Conservation (phyloP, 2,888 invertebrate species). For the Orthonychiurus folsomi region DNA sequence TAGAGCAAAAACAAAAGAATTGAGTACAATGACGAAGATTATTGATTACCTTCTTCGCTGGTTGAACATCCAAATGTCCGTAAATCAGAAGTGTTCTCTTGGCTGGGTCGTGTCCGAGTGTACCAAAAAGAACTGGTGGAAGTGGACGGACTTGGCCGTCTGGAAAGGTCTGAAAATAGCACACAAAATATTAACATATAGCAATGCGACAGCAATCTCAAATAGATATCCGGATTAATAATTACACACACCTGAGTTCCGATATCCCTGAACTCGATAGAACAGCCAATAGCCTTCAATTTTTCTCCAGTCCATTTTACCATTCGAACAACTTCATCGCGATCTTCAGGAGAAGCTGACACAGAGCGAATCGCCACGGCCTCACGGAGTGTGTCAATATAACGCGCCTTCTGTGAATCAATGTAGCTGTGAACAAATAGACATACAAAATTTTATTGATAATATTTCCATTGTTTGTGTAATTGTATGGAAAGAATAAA, state of each 20-base stretch:
- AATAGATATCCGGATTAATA: not conserved
- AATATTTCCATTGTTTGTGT: too few relatives aligned
- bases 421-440: constrained; percentile 61
- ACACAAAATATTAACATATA: not conserved
- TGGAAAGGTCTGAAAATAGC: constrained; percentile 48
- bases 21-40: constrained; percentile 8
- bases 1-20: not conserved
- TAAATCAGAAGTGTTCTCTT: constrained; percentile 93
- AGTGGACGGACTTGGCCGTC: constrained; percentile 64
- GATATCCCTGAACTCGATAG: constrained; percentile 62
- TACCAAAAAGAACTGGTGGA: constrained; percentile 76
- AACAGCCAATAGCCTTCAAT: constrained; percentile 61
- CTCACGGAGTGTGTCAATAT: constrained; percentile 67
- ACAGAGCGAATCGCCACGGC: constrained; percentile 90
- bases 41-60: constrained; percentile 62
- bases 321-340: constrained; percentile 75
- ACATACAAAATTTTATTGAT: too few relatives aligned
- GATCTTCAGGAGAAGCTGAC: constrained; percentile 77
- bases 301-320: constrained; percentile 67
- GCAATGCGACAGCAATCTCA: not conserved
- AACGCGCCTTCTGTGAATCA: constrained; percentile 64
- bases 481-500: too few relatives aligned
- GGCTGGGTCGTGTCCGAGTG: constrained; percentile 65
- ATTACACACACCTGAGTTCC: constrained; percentile 54
- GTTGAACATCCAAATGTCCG: constrained; percentile 97